Evolutionary conservation across 2,888 invertebrate species (phyloP).

Genomic region (Nomada hirtipes): DNA sequence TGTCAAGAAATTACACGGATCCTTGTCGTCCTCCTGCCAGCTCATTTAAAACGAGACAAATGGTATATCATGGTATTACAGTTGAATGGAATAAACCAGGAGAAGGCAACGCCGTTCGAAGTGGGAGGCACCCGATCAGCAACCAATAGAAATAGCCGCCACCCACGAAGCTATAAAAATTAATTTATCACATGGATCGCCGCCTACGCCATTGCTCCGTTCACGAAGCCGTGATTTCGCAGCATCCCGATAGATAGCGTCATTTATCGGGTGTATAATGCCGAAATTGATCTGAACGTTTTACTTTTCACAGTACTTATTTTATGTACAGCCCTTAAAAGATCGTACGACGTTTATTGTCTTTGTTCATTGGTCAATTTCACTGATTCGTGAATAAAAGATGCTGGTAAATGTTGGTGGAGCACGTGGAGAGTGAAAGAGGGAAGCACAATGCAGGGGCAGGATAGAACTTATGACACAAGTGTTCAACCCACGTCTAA

Average conservation of each 20-base stretch:
- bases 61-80: slow-evolving; percentile 53
- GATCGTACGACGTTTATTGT: too few species aligned
- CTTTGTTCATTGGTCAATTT: too few species aligned
- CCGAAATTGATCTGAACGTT: background rate
- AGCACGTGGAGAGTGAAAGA: too few species aligned
- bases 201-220: slow-evolving; percentile 80
- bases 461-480: too few species aligned
- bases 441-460: too few species aligned
- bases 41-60: slow-evolving; percentile 58
- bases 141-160: slow-evolving; percentile 79
- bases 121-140: slow-evolving; percentile 78
- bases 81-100: slow-evolving; percentile 63
- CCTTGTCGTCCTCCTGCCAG: slow-evolving; percentile 29
- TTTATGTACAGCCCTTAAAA: too few species aligned
- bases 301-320: too few species aligned
- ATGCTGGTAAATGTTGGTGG: too few species aligned
- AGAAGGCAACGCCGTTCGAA: slow-evolving; percentile 65
- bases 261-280: slow-evolving; percentile 69
- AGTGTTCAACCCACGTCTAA: too few species aligned
- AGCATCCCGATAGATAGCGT: slow-evolving; percentile 75
- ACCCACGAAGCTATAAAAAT: slow-evolving; percentile 81
- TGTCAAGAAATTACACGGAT: slow-evolving; percentile 29
- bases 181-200: slow-evolving; percentile 79
- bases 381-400: too few species aligned
- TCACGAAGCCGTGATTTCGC: slow-evolving; percentile 54